Evolutionary conservation across 2,888 invertebrate genomes (phyloP).

Genomic region (Orchesellides sinensis): DNA sequence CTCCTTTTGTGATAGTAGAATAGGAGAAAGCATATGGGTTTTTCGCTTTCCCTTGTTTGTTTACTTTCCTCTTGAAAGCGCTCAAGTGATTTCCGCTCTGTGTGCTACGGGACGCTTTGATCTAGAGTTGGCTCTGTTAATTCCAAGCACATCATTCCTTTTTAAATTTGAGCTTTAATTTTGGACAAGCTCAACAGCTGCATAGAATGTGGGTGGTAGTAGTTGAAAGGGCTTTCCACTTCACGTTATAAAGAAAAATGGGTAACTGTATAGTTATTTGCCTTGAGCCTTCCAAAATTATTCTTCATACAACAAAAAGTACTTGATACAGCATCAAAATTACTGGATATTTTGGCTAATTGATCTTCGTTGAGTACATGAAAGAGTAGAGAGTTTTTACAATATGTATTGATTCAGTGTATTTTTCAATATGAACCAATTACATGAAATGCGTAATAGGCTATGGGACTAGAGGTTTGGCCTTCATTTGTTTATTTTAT

Average conservation of each 20-base stretch:
- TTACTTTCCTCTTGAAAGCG: slow-evolving; percentile 47
- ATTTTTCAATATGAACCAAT: slow-evolving; percentile 14
- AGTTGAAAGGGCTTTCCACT: too few relatives aligned
- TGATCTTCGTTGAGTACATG: too few relatives aligned
- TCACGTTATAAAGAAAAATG: too few relatives aligned
- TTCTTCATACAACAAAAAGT: too few relatives aligned
- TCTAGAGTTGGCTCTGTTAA: slow-evolving; percentile 24
- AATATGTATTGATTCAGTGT: not conserved
- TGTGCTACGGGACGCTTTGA: slow-evolving; percentile 27
- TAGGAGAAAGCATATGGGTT: not conserved
- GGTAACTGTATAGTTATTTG: too few relatives aligned
- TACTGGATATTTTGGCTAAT: too few relatives aligned
- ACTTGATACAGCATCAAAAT: too few relatives aligned
- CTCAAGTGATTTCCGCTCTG: slow-evolving; percentile 58
- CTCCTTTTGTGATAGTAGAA: slow-evolving; percentile 1
- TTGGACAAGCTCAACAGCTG: not conserved
- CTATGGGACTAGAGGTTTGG: slow-evolving; percentile 21
- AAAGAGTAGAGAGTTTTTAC: slow-evolving; percentile 31
- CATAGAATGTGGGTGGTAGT: not conserved
- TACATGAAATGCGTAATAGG: slow-evolving; percentile 6
- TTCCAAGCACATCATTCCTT: slow-evolving; percentile 4
- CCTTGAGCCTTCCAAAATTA: too few relatives aligned
- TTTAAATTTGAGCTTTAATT: slow-evolving; percentile 1
- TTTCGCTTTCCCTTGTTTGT: slow-evolving; percentile 37
- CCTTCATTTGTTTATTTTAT: slow-evolving; percentile 3